Evolutionary conservation across 2,797 vertebrate genomes (phyloP).

Genomic region (Hippoglossus hippoglossus): DNA sequence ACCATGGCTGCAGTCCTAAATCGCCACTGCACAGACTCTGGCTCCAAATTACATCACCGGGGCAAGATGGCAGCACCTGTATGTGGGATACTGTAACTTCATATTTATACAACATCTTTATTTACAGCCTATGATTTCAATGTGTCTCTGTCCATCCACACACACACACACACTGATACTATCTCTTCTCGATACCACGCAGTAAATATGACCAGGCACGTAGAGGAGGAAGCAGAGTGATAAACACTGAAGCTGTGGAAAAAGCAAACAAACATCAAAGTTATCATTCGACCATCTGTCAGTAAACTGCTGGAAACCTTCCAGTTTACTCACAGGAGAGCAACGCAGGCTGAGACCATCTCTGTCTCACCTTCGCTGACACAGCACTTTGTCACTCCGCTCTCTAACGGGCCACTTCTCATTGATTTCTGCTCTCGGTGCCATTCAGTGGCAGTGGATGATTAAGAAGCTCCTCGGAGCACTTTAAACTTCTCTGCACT

Average conservation of each 20-base stretch:
- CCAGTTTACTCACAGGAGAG: conserved; percentile 1
- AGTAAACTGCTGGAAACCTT: background rate
- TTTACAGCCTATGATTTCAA: too few species aligned
- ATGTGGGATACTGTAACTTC: too few species aligned
- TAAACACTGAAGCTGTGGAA: background rate
- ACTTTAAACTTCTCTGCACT: conserved; percentile 38
- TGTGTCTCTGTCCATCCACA: too few species aligned
- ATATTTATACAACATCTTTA: too few species aligned
- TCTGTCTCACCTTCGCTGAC: conserved; percentile 10
- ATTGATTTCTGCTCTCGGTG: conserved; percentile 50
- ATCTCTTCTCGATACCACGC: background rate
- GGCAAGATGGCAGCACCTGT: too few species aligned
- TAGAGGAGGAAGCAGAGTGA: background rate
- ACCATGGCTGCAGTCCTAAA: too few species aligned
- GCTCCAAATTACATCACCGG: too few species aligned
- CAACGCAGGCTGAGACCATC: conserved; percentile 20
- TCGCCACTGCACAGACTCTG: too few species aligned
- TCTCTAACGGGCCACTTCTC: conserved; percentile 18
- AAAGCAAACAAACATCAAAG: background rate
- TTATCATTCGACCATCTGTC: conserved; percentile 21
- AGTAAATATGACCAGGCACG: background rate
- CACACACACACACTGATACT: too few species aligned
- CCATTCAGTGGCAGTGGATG: conserved; percentile 24
- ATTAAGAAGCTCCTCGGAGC: conserved; percentile 40
- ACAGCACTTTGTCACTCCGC: conserved; percentile 8